Conservation (phyloP, 2,797 vertebrate genomes). For the Astyanax mexicanus region DNA sequence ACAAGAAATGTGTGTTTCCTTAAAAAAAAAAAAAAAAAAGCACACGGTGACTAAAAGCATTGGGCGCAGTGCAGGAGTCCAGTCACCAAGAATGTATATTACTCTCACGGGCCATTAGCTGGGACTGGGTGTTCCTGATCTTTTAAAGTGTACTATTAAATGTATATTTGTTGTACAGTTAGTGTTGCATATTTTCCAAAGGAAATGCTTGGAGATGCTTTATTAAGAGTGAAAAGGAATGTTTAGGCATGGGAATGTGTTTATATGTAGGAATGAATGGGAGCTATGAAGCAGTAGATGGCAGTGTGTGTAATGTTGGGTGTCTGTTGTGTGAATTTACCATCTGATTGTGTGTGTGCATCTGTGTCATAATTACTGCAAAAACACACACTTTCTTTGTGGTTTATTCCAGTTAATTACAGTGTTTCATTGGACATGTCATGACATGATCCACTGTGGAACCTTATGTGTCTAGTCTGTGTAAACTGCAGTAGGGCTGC, state of each 20-base stretch:
- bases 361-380: too few relatives aligned
- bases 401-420: too few relatives aligned
- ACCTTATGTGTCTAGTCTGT: too few relatives aligned
- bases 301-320: neutral
- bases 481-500: too few relatives aligned
- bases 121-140: neutral
- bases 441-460: too few relatives aligned
- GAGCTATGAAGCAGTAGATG: neutral
- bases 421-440: too few relatives aligned
- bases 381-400: too few relatives aligned
- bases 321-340: neutral
- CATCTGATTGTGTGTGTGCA: too few relatives aligned
- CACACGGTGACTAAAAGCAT: neutral
- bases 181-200: neutral
- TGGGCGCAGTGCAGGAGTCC: neutral
- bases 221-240: too few relatives aligned
- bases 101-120: neutral
- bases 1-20: slow-evolving; percentile 7
- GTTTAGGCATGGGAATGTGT: neutral
- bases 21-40: slow-evolving; percentile 13
- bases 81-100: slow-evolving; percentile 4
- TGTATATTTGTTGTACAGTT: too few relatives aligned
- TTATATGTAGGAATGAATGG: neutral
- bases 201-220: too few relatives aligned
- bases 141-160: too few relatives aligned